Evolutionary conservation across 2,888 invertebrate genomes (phyloP).

Genomic region (Iphiclides podalirius): DNA sequence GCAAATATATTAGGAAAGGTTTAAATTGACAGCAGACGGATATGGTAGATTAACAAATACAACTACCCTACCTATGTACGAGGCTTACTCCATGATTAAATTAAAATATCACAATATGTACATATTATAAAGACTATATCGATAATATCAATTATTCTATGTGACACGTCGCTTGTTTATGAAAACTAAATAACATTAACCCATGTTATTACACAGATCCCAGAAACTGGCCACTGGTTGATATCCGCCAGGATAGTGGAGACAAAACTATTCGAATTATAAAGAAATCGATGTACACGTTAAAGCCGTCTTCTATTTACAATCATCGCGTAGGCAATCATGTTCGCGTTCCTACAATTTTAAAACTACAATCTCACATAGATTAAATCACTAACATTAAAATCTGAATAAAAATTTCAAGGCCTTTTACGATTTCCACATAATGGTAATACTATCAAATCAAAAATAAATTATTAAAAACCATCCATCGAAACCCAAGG

Average conservation of each 20-base stretch:
- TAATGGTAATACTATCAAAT: conserved; percentile 50
- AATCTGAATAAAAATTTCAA: conserved; percentile 35
- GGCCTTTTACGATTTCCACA: conserved; percentile 39
- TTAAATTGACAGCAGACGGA: conserved; percentile 51
- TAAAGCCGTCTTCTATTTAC: conserved; percentile 18
- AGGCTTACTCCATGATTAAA: conserved; percentile 71
- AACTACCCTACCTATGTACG: conserved; percentile 59
- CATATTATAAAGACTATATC: conserved; percentile 66
- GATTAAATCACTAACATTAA: conserved; percentile 39
- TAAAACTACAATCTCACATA: conserved; percentile 30
- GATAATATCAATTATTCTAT: conserved; percentile 54
- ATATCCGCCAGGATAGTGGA: conserved; percentile 32
- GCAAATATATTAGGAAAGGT: conserved; percentile 47
- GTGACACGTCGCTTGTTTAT: conserved; percentile 26
- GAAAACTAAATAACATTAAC: conserved; percentile 30
- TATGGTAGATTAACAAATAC: conserved; percentile 49
- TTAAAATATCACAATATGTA: conserved; percentile 80
- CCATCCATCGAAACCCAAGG: conserved; percentile 43
- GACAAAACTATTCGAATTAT: conserved; percentile 27
- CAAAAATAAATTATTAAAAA: conserved; percentile 44
- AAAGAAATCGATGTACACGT: conserved; percentile 15
- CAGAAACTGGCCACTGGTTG: conserved; percentile 36
- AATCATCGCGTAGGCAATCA: conserved; percentile 11
- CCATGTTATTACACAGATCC: conserved; percentile 44
- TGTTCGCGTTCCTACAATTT: conserved; percentile 18